phyloP scores from a whole-genome alignment of 2,888 invertebrate genomes.

The Pterobdella sp. region DNA sequence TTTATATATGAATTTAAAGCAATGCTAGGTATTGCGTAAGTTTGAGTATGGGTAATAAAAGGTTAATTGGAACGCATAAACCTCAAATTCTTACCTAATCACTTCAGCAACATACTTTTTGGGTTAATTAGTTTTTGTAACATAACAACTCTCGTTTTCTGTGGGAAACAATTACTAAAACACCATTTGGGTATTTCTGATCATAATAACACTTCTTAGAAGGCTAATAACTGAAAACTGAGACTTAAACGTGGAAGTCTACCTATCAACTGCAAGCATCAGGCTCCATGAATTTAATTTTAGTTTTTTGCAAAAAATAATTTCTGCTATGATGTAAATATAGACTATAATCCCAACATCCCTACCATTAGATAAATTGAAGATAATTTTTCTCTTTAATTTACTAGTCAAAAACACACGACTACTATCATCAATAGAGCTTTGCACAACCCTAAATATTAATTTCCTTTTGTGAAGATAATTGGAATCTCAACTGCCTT shows the following conservation, averaged over 20 bases:
- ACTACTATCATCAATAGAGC: neutral
- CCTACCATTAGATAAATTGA: neutral
- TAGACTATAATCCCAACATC: neutral
- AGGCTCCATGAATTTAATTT: too few relatives aligned
- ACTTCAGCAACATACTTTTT: neutral
- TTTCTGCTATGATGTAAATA: neutral
- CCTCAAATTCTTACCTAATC: slow-evolving; percentile 9
- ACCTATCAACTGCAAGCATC: too few relatives aligned
- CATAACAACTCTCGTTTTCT: neutral
- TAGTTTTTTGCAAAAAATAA: too few relatives aligned
- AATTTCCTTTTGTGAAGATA: neutral
- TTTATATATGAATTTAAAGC: too few relatives aligned
- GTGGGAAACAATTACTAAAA: neutral
- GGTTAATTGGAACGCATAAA: neutral
- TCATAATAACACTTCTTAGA: too few relatives aligned
- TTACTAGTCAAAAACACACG: too few relatives aligned
- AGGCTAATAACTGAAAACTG: too few relatives aligned
- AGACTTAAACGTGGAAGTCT: too few relatives aligned
- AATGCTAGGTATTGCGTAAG: slow-evolving; percentile 4
- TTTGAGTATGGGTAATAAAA: neutral
- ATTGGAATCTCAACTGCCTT: slow-evolving; percentile 7
- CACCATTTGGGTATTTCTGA: too few relatives aligned
- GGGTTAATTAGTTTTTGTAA: slow-evolving; percentile 15
- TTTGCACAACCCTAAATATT: too few relatives aligned
- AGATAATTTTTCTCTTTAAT: neutral